Evolutionary conservation across 2,113 vertebrate genomes (phyloP).

Genomic region (Notarius quadriscutis): DNA sequence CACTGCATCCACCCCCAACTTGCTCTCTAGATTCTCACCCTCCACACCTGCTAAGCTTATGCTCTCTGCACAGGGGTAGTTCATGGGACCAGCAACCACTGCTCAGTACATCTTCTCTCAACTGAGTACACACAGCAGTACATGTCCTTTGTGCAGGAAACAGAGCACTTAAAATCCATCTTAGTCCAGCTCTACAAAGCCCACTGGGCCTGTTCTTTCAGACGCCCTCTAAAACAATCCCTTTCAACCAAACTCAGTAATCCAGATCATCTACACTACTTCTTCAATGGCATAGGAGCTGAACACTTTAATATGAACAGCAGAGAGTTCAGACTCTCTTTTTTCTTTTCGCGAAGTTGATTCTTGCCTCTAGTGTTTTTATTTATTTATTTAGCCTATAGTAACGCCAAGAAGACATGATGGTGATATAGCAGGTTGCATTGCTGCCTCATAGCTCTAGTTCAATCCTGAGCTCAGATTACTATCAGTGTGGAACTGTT

Average conservation of each 20-base stretch:
- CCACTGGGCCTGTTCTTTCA: not conserved
- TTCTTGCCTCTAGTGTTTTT: not conserved
- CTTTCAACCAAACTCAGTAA: not conserved
- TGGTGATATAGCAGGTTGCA: not conserved
- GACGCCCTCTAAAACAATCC: not conserved
- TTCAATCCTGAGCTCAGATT: not conserved
- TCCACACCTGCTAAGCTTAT: slow-evolving; percentile 10
- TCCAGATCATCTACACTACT: not conserved
- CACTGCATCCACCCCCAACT: slow-evolving; percentile 16
- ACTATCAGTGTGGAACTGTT: not conserved
- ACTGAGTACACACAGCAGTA: not conserved
- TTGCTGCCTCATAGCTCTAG: not conserved
- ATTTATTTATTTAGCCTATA: no score
- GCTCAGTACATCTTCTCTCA: not conserved
- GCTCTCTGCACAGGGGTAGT: not conserved
- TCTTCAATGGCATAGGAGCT: not conserved
- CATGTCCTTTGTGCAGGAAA: slow-evolving; percentile 2
- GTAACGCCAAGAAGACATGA: not conserved
- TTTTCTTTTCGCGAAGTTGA: not conserved
- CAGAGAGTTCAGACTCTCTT: not conserved
- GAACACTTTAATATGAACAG: not conserved
- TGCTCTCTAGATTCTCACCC: not conserved
- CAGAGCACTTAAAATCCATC: not conserved
- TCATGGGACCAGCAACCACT: not conserved
- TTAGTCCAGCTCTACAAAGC: not conserved